Evolutionary conservation across 2,113 vertebrate genomes (phyloP), one percentile per base, ranked within the genome.

Genomic region (Syrrhaptes paradoxus): DNA sequence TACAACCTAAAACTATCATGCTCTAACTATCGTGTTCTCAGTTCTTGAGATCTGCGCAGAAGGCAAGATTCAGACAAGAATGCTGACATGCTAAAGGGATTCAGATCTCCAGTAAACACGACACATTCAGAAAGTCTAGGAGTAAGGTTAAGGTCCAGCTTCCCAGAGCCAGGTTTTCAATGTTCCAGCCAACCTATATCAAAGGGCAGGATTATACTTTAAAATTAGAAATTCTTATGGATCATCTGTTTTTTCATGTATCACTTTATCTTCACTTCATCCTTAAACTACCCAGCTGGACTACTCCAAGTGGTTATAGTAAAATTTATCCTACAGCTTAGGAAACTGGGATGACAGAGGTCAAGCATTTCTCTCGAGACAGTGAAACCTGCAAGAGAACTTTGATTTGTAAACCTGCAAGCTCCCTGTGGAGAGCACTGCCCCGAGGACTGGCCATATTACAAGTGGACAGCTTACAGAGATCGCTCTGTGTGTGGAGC

Each of bases 401-500:
- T 62, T 83, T 43, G 43, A 52, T 45, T 68, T 13, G 1, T 10
- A 70, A 78, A 58, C 49, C 34, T 32, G 6, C 61, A 43, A 66
- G 13, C 4, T 66, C 17, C 54, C 46, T 24, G 48, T 13, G 38
- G 45, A 28, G 48, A 67, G 28, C 31, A 24, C 28, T 49, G 81
- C 38, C 25, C 38, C 54, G 25, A 21, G 18, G 54, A 61, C 22
- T 54, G 68, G 52, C 25, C 38, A 26, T 8, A 11, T 25, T 36
- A 25, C 46, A 59, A 43, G 29, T 3, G 28, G 49, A 17, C 3
- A n/a, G 11, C n/a, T 78, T 17, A 20, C 66, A 43, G 66, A 49
- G 54, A n/a, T 38, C 26, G 11, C 26, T 52, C 28, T 58, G 1
- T 4, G 22, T 8, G 9, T 0, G 0, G 41, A 84, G 16, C 58